Conservation (phyloP, 92 coral and sea anemone species). For the Desmophyllum pertusum region DNA sequence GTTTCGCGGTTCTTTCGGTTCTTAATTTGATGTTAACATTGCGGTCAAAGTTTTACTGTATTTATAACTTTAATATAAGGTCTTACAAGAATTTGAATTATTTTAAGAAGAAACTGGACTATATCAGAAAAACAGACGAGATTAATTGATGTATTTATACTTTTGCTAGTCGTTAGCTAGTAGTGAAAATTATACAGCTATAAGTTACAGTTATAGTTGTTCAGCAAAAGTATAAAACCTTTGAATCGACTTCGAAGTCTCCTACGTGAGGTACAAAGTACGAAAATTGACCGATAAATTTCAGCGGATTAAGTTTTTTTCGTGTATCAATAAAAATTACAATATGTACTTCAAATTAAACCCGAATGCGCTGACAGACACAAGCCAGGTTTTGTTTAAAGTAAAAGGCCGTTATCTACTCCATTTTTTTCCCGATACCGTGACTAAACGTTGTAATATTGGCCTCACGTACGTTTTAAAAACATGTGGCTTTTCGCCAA, state of each 20-base stretch:
- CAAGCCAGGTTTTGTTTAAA: not conserved
- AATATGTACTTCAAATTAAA: not conserved
- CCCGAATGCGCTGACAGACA: not conserved
- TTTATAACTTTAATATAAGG: too few species aligned
- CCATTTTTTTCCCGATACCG: not conserved
- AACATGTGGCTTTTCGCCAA: slow-evolving; percentile 15
- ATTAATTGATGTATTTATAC: not conserved
- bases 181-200: not conserved
- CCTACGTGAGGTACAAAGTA: not conserved
- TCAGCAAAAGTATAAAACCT: not conserved
- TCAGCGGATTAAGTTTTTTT: not conserved
- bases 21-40: not conserved
- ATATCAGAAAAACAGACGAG: not conserved
- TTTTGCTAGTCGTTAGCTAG: not conserved
- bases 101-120: not conserved
- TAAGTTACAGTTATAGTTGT: too few species aligned
- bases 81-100: not conserved
- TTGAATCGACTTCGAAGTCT: too few species aligned
- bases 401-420: not conserved
- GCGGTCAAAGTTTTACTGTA: not conserved
- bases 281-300: not conserved
- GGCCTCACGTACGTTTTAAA: not conserved
- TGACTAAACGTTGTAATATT: not conserved
- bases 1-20: too few species aligned
- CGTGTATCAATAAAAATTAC: not conserved